These are phyloP conservation scores for Coptotermes formosanus DNA, from an alignment of 1,140 invertebrate species.

Conservation along the genomic window DNA sequence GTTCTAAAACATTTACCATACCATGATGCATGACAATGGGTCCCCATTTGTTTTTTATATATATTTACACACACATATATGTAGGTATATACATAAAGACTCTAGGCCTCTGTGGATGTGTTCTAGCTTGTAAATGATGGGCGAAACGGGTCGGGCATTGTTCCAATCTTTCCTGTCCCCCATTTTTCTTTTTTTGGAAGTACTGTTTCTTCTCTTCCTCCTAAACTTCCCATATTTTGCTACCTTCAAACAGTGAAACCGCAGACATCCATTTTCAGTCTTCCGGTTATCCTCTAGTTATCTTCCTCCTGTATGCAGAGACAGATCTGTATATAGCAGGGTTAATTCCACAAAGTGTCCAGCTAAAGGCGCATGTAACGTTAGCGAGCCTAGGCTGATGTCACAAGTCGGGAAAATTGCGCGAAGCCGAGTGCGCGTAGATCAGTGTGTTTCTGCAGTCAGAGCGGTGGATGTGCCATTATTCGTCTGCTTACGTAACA, in stretches of 20 bases:
- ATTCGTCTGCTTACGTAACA: too few relatives aligned
- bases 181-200: background rate
- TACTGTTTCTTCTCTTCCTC: background rate
- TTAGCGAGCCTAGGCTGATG: too few relatives aligned
- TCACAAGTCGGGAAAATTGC: too few relatives aligned
- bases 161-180: background rate
- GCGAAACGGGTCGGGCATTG: background rate
- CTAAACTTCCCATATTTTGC: background rate
- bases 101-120: background rate
- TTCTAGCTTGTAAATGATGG: background rate
- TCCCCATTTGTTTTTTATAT: constrained; percentile 34
- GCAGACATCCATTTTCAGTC: background rate
- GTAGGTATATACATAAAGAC: background rate
- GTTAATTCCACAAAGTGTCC: too few relatives aligned
- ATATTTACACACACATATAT: background rate
- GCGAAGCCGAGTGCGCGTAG: too few relatives aligned
- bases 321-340: too few relatives aligned
- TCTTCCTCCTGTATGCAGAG: too few relatives aligned
- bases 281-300: background rate
- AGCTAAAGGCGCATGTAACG: too few relatives aligned
- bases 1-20: constrained; percentile 34
- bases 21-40: constrained; percentile 33
- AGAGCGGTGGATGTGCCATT: too few relatives aligned
- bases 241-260: background rate
- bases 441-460: too few relatives aligned